Evolutionary conservation across 2,888 invertebrate species (phyloP).

Genomic region (Leptopilina syphax): DNA sequence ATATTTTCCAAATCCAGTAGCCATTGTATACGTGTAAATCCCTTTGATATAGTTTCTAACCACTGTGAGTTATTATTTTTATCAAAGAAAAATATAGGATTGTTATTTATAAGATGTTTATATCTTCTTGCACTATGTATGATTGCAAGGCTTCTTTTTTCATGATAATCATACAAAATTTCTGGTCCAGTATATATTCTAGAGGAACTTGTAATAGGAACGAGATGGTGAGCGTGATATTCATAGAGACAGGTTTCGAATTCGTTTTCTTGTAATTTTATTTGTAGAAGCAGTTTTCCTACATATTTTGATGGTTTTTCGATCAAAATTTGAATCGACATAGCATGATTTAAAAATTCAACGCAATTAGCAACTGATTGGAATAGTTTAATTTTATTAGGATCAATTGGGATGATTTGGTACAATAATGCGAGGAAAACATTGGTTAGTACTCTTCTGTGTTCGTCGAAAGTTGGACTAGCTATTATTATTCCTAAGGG

Average conservation of each 20-base stretch:
- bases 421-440: neutral
- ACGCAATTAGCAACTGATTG: neutral
- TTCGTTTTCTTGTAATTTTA: neutral
- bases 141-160: neutral
- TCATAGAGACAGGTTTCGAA: neutral
- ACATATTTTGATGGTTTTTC: neutral
- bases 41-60: neutral
- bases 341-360: neutral
- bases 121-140: neutral
- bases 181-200: neutral
- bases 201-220: neutral
- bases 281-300: neutral
- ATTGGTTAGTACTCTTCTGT: neutral
- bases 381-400: neutral
- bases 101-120: neutral
- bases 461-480: neutral
- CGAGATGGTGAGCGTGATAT: neutral
- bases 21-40: neutral
- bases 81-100: neutral
- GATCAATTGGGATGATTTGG: neutral
- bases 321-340: neutral
- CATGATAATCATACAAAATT: neutral
- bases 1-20: neutral
- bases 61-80: neutral
- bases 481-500: neutral